Conservation (phyloP, 2,888 invertebrate genomes). For the Ormyrus thymus region DNA sequence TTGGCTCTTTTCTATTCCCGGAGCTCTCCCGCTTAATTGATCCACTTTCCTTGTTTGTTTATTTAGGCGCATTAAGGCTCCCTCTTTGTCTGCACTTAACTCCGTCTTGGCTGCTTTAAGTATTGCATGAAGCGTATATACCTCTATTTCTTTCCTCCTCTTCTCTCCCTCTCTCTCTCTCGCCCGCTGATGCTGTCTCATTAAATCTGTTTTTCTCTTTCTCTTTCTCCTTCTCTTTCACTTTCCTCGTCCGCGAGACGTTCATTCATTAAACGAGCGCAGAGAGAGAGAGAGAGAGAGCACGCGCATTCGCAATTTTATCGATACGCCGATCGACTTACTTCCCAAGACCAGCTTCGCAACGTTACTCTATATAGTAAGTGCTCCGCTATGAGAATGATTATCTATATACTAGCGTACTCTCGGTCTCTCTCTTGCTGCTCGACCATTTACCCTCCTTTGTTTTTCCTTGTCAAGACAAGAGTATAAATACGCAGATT, state of each 20-base stretch:
- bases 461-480: slow-evolving; percentile 13
- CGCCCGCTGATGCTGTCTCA: slow-evolving; percentile 33
- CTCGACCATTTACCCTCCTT: neutral
- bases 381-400: neutral
- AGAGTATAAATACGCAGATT: neutral
- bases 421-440: neutral
- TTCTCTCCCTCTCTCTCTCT: neutral
- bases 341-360: slow-evolving; percentile 27
- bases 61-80: neutral
- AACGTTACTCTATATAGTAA: too few relatives aligned
- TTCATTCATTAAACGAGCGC: slow-evolving; percentile 68
- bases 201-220: slow-evolving; percentile 49
- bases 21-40: slow-evolving; percentile 8
- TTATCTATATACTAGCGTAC: neutral
- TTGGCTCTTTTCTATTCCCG: too few relatives aligned
- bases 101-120: neutral
- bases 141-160: neutral
- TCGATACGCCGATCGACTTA: slow-evolving; percentile 65
- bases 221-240: slow-evolving; percentile 57
- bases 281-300: slow-evolving; percentile 32
- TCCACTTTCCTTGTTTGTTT: slow-evolving; percentile 15
- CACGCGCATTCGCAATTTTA: slow-evolving; percentile 68
- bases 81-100: neutral
- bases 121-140: neutral
- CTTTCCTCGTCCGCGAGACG: slow-evolving; percentile 65